Percentiles rank a stretch among this genome's conserved stretches.
phyloP scores from a whole-genome alignment of 2,113 vertebrate genomes.

The Takifugu bimaculatus region DNA sequence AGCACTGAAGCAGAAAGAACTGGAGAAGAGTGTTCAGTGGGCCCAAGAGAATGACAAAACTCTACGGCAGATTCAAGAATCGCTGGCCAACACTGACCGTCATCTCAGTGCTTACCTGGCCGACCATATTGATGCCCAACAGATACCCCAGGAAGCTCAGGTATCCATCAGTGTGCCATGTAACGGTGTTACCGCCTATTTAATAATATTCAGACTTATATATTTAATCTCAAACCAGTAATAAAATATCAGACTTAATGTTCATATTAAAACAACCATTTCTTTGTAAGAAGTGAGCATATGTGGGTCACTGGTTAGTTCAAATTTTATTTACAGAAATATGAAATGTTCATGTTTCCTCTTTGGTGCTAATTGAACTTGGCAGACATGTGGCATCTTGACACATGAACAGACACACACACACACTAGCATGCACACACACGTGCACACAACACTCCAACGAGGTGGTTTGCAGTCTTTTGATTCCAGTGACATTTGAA shows the following conservation, averaged over 20 bases:
- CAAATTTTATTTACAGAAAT: too few species aligned
- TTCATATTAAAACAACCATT: too few species aligned
- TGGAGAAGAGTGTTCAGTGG: slow-evolving; percentile 87
- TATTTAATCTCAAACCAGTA: too few species aligned
- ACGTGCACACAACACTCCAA: too few species aligned
- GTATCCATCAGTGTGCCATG: slow-evolving; percentile 51
- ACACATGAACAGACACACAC: slow-evolving; percentile 4
- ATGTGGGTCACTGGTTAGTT: too few species aligned
- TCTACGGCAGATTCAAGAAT: slow-evolving; percentile 86
- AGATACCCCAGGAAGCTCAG: slow-evolving; percentile 95
- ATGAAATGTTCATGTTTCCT: background rate
- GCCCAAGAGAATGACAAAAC: slow-evolving; percentile 89
- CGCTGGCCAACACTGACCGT: slow-evolving; percentile 83
- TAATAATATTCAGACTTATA: too few species aligned
- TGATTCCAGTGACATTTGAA: too few species aligned
- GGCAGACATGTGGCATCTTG: slow-evolving; percentile 7
- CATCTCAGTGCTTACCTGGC: slow-evolving; percentile 83
- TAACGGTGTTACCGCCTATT: too few species aligned
- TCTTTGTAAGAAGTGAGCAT: too few species aligned
- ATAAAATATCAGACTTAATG: too few species aligned
- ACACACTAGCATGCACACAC: background rate
- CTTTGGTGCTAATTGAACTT: slow-evolving; percentile 37
- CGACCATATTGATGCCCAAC: slow-evolving; percentile 90
- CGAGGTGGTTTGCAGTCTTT: too few species aligned
- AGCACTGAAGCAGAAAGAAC: slow-evolving; percentile 82